Base-by-base conservation (phyloP, 2,113 vertebrate genomes). In the Leucopsar rothschildi region DNA sequence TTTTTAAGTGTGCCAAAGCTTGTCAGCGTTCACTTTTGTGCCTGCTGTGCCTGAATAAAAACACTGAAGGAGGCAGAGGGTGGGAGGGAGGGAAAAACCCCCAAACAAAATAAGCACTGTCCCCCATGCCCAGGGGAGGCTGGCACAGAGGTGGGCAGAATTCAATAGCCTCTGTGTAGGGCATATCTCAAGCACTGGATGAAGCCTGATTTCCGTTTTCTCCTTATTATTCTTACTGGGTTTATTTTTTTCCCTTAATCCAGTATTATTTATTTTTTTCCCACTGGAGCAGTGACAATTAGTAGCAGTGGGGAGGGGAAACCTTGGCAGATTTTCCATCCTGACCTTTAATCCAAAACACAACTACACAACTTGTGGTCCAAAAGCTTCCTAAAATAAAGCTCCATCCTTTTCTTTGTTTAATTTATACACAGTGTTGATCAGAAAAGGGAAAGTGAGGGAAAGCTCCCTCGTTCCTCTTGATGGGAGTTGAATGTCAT, bases 1-100 rank as follows among this genome's bases (percentile, higher is more conserved):
- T 81, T 83, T 92, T 87, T 50, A 96, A 97, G 97, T 92, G 92
- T 97, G 95, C 97, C 97, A 95, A 31, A 94, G 94, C 97, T 95
- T 91, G 96, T 98, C 97, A 96, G 97, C 9, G 6, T 96, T 95
- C 92, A 85, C 88, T 94, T 86, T 24, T 71, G 95, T 63, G 90
- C 97, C 97, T 93, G 96, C 97, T 97, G 97, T 88, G 97, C 60
- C 23, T 93, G 94, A 97, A 98, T 94, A 98, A 97, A 96, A 97
- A 96, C 95, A 86, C 69, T 92, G 76, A 95, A 90, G 96, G 95
- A 96, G 88, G 73, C 63, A 93, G 64, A 78, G 39, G 4, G 61
- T 59, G 44, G 39, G 89, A 84, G 47, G 37, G 69, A 86, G 57
- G 59, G 35, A 78, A 68, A 90, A 84, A 65, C 4, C 7, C 86